These are phyloP conservation scores for Polietes domitor DNA, from an alignment of 2,888 invertebrate genomes.

Conservation along the genomic window DNA sequence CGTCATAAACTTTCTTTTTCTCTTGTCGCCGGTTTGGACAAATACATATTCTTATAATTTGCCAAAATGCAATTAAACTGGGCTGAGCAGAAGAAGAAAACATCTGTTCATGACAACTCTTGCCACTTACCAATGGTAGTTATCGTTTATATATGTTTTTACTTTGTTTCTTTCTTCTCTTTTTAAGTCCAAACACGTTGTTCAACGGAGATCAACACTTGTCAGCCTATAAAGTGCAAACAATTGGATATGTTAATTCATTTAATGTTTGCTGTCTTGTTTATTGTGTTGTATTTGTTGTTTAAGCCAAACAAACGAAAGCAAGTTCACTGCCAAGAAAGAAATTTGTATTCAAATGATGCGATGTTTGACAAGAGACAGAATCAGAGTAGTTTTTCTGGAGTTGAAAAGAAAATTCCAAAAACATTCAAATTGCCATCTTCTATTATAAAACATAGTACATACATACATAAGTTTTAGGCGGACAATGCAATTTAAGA, in stretches of 20 bases:
- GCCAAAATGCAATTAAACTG: constrained; percentile 42
- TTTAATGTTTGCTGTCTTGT: not conserved
- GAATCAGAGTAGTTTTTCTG: not conserved
- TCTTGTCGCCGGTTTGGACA: constrained; percentile 25
- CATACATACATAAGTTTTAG: not conserved
- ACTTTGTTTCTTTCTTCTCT: not conserved
- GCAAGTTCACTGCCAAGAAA: constrained; percentile 40
- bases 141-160: constrained; percentile 1
- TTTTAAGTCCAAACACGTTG: constrained; percentile 38
- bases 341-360: constrained; percentile 1
- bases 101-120: not conserved
- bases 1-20: constrained; percentile 32
- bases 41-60: constrained; percentile 53
- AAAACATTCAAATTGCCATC: not conserved
- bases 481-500: not conserved
- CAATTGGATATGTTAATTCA: not conserved
- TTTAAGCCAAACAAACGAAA: not conserved
- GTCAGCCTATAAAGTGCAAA: constrained; percentile 23
- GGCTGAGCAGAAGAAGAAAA: not conserved
- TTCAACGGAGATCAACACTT: constrained; percentile 24
- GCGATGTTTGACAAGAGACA: not conserved
- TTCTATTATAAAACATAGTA: not conserved
- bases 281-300: not conserved
- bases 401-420: not conserved
- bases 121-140: not conserved